Evolutionary conservation across 2,888 invertebrate genomes (phyloP).

Genomic region (Thecophora atra): DNA sequence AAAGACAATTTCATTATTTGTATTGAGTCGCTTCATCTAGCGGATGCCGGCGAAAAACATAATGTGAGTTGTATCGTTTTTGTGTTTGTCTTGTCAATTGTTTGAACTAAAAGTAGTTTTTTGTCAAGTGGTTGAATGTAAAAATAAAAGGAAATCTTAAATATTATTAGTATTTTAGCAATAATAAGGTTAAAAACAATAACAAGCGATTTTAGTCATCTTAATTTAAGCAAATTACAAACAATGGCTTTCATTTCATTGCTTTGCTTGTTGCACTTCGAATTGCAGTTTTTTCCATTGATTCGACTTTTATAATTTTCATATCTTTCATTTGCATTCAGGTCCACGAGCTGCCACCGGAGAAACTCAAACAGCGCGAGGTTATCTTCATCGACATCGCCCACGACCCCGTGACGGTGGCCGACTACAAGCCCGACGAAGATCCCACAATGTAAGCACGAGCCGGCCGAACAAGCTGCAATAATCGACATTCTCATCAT

Average conservation of each 20-base stretch:
- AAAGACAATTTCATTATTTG: constrained; percentile 93
- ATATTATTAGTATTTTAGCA: too few species aligned
- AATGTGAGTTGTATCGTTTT: constrained; percentile 78
- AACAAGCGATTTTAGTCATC: too few species aligned
- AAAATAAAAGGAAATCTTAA: too few species aligned
- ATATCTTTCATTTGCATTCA: constrained; percentile 59
- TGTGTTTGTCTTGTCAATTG: neutral
- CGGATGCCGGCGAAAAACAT: constrained; percentile 83
- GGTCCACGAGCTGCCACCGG: constrained; percentile 92
- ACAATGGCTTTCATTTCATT: too few species aligned
- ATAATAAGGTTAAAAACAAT: too few species aligned
- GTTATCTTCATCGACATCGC: constrained; percentile 95
- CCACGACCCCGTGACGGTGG: constrained; percentile 80
- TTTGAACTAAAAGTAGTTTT: constrained; percentile 20
- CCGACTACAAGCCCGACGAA: constrained; percentile 89
- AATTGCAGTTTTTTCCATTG: neutral
- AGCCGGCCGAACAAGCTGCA: neutral
- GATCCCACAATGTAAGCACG: constrained; percentile 72
- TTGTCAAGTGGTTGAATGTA: neutral
- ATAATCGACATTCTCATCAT: constrained; percentile 4
- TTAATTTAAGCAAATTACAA: too few species aligned
- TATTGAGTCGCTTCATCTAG: constrained; percentile 94
- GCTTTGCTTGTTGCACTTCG: too few species aligned
- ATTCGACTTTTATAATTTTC: neutral
- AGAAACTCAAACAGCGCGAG: constrained; percentile 88